Conservation (phyloP, 2,113 vertebrate species). For the Brachyhypopomus gauderio region DNA sequence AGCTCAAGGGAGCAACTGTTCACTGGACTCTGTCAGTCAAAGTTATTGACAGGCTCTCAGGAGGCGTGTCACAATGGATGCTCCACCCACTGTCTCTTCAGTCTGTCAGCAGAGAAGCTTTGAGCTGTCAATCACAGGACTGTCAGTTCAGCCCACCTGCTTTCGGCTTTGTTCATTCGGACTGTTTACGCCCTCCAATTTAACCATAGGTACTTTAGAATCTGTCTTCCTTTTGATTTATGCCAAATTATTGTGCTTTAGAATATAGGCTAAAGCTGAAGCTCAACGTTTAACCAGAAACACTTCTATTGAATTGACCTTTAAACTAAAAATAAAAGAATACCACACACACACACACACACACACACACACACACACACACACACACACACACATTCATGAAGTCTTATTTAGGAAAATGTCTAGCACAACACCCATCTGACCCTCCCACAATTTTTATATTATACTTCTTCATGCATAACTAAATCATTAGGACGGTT, state of each 20-base stretch:
- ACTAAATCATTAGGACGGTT: constrained; percentile 53
- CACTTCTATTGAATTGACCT: too few relatives aligned
- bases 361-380: neutral
- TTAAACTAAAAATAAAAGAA: too few relatives aligned
- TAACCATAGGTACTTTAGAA: neutral
- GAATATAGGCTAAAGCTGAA: neutral
- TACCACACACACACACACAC: neutral
- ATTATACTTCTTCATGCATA: constrained; percentile 50
- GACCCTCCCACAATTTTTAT: constrained; percentile 33
- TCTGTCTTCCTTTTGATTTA: neutral
- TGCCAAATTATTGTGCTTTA: neutral
- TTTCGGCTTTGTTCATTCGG: neutral
- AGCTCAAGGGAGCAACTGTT: constrained; percentile 27
- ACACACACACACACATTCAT: neutral
- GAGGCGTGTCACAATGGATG: constrained; percentile 25
- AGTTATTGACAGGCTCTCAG: constrained; percentile 31
- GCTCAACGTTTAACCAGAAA: neutral
- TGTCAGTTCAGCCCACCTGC: constrained; percentile 17
- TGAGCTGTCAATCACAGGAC: constrained; percentile 49
- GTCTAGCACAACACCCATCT: neutral
- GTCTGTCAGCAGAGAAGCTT: constrained; percentile 25
- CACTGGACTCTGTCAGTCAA: constrained; percentile 45
- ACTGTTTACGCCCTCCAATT: neutral
- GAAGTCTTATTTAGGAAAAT: neutral
- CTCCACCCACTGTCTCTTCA: constrained; percentile 34